These are phyloP conservation scores for Penaeus indicus DNA, from an alignment of 1,140 invertebrate genomes.

Conservation along the genomic window DNA sequence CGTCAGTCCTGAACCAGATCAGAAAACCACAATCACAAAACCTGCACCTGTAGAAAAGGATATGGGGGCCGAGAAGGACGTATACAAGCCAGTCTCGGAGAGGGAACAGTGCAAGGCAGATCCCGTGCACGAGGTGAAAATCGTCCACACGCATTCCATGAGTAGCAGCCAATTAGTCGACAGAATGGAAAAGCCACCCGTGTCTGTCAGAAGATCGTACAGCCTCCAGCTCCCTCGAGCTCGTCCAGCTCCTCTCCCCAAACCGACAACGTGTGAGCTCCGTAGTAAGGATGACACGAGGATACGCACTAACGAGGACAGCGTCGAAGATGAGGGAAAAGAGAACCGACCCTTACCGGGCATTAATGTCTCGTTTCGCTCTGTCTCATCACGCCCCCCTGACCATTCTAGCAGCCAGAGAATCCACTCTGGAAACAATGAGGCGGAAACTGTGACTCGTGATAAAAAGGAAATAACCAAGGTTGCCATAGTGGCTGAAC, in stretches of 20 bases:
- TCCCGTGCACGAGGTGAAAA: neutral
- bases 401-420: neutral
- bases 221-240: slow-evolving; percentile 40
- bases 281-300: neutral
- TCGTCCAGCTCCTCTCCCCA: slow-evolving; percentile 1
- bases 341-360: slow-evolving; percentile 41
- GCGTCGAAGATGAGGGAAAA: neutral
- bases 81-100: no score
- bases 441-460: neutral
- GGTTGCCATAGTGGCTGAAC: slow-evolving; percentile 45
- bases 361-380: slow-evolving; percentile 54
- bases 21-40: no score
- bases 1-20: no score
- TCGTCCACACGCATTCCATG: slow-evolving; percentile 22
- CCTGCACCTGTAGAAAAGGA: neutral
- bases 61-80: slow-evolving; percentile 5
- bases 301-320: neutral
- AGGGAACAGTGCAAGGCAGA: no score
- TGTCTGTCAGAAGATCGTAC: slow-evolving; percentile 45
- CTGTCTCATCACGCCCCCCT: slow-evolving; percentile 6
- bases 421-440: neutral
- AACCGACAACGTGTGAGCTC: slow-evolving; percentile 12
- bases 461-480: slow-evolving; percentile 54
- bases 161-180: slow-evolving; percentile 32
- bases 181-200: slow-evolving; percentile 24